These are phyloP conservation scores for Drosophila seclusa DNA, from an alignment of 2,888 invertebrate species.

Conservation along the genomic window DNA sequence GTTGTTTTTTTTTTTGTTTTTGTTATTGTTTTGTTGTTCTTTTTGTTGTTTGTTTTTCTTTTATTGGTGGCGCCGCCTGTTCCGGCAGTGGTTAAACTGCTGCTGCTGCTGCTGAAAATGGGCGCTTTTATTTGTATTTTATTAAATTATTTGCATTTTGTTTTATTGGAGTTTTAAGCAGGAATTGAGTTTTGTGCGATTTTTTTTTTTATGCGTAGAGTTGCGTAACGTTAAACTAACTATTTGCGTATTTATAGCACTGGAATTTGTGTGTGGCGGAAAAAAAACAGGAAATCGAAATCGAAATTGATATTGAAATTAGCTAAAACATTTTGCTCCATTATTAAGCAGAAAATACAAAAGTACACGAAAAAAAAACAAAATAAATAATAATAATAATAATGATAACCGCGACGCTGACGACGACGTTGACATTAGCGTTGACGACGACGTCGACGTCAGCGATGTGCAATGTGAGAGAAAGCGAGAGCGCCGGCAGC, in stretches of 20 bases:
- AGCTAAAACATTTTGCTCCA: constrained; percentile 18
- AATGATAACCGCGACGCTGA: constrained; percentile 52
- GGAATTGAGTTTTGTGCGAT: constrained; percentile 11
- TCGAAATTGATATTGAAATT: constrained; percentile 42
- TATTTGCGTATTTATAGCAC: constrained; percentile 57
- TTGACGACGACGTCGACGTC: constrained; percentile 22
- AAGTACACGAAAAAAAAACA: constrained; percentile 21
- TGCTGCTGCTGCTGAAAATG: constrained; percentile 8
- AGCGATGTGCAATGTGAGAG: constrained; percentile 55
- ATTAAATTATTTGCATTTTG: constrained; percentile 38
- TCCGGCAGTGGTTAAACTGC: constrained; percentile 16
- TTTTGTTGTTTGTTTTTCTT: constrained; percentile 14
- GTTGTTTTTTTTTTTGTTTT: neutral
- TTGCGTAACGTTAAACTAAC: constrained; percentile 50
- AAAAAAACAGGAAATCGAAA: constrained; percentile 16
- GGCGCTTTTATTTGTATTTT: constrained; percentile 24
- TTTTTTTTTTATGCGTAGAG: constrained; percentile 10
- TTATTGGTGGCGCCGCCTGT: neutral
- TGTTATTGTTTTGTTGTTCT: constrained; percentile 9
- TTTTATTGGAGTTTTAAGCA: constrained; percentile 3
- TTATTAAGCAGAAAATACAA: constrained; percentile 30
- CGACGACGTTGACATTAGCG: constrained; percentile 18
- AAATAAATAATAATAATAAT: constrained; percentile 29
- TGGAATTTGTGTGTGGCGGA: constrained; percentile 24
- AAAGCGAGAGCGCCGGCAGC: constrained; percentile 57